phyloP scores from a whole-genome alignment of 2,113 vertebrate species.

The Nestor notabilis region DNA sequence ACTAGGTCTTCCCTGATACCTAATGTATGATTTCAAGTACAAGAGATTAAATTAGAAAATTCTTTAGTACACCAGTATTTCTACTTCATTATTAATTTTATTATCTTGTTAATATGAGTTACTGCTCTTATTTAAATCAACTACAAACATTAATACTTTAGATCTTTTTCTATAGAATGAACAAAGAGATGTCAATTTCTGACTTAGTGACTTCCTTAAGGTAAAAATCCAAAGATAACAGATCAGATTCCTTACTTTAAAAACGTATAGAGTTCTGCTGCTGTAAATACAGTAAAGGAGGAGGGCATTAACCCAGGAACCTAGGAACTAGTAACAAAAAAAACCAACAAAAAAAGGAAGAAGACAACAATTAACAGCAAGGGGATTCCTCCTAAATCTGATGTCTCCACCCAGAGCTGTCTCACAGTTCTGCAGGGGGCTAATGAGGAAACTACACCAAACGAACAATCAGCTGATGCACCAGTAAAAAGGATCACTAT shows the following conservation, averaged over 20 bases:
- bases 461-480: too few species aligned
- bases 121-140: neutral
- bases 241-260: neutral
- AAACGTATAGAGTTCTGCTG: neutral
- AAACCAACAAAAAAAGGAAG: too few species aligned
- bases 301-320: too few species aligned
- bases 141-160: neutral
- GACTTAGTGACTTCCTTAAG: neutral
- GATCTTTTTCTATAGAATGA: neutral
- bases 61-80: neutral
- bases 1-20: neutral
- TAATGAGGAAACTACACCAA: too few species aligned
- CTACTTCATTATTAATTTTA: neutral
- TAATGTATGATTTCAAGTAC: neutral
- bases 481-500: too few species aligned
- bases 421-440: too few species aligned
- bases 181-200: neutral
- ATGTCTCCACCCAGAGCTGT: too few species aligned
- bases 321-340: too few species aligned
- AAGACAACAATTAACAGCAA: too few species aligned
- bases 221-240: neutral
- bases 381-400: too few species aligned
- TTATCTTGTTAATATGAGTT: neutral
- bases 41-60: neutral
- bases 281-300: too few species aligned